A percentile compares a stretch with the other conserved stretches of the same genome.
Conservation (phyloP, 2,888 invertebrate genomes). For the Synanthedon andrenaeformis region DNA sequence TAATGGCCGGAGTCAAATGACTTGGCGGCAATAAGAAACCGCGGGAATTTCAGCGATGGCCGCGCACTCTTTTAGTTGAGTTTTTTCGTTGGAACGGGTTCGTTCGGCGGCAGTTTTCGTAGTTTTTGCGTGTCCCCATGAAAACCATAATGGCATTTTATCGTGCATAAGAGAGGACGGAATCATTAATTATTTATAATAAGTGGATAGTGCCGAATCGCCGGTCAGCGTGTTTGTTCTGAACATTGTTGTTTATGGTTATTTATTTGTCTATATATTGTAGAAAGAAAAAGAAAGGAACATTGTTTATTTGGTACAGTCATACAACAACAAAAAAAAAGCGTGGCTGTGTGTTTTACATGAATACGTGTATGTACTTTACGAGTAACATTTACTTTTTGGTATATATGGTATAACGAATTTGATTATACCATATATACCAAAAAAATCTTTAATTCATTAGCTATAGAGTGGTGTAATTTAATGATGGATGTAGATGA, state of each 20-base stretch:
- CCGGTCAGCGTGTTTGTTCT: constrained; percentile 33
- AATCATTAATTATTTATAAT: constrained; percentile 72
- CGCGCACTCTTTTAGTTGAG: constrained; percentile 60
- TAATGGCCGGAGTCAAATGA: constrained; percentile 68
- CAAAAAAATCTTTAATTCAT: no score
- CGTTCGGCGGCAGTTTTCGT: constrained; percentile 52
- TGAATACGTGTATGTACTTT: no score
- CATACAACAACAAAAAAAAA: no score
- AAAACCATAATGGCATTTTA: constrained; percentile 71
- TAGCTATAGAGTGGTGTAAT: no score
- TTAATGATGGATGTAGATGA: no score
- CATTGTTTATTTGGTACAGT: no score
- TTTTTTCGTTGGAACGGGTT: constrained; percentile 54
- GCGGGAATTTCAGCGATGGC: constrained; percentile 65
- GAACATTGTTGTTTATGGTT: constrained; percentile 16
- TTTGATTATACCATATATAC: no score
- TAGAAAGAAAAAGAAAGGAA: no score
- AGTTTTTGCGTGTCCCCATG: constrained; percentile 59
- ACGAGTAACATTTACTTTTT: no score
- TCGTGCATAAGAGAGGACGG: constrained; percentile 65
- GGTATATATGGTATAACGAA: no score
- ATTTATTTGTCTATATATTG: no score
- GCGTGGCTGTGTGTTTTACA: no score
- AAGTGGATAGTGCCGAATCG: constrained; percentile 62
- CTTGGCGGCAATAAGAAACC: constrained; percentile 56